Conservation (phyloP, 2,888 invertebrate genomes). For the Tenthredo amoena region DNA sequence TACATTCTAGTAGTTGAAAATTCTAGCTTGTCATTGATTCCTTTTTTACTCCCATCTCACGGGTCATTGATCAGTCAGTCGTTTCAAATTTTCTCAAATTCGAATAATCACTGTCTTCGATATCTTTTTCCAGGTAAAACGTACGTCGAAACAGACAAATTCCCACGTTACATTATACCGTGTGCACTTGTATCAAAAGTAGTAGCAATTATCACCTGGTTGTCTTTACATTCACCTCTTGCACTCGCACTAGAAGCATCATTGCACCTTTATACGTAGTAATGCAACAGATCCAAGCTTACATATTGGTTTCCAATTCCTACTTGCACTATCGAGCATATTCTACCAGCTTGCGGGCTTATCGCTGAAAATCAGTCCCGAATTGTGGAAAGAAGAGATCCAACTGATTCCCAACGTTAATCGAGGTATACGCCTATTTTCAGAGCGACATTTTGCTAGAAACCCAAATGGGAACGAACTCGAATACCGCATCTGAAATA, state of each 20-base stretch:
- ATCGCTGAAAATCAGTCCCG: background rate
- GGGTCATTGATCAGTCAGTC: background rate
- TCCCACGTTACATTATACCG: background rate
- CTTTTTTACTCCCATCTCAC: background rate
- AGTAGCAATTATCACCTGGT: constrained; percentile 5
- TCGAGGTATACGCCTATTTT: constrained; percentile 48
- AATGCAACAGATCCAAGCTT: constrained; percentile 11
- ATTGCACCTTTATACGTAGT: constrained; percentile 14
- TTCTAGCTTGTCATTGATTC: background rate
- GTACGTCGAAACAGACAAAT: background rate
- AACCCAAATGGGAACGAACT: constrained; percentile 63
- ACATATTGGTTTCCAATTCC: constrained; percentile 2
- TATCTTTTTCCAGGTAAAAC: constrained; percentile 20
- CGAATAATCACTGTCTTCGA: background rate
- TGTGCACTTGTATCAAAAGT: background rate
- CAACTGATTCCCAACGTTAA: background rate
- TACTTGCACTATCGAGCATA: background rate
- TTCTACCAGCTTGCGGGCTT: background rate
- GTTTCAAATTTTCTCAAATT: background rate
- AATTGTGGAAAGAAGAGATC: background rate
- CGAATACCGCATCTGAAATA: constrained; percentile 60
- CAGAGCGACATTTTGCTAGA: constrained; percentile 67
- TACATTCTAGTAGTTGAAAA: background rate
- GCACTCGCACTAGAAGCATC: constrained; percentile 29
- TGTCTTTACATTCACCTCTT: constrained; percentile 5